Evolutionary conservation across 2,797 vertebrate species (phyloP).

Genomic region (Spondyliosoma cantharus): DNA sequence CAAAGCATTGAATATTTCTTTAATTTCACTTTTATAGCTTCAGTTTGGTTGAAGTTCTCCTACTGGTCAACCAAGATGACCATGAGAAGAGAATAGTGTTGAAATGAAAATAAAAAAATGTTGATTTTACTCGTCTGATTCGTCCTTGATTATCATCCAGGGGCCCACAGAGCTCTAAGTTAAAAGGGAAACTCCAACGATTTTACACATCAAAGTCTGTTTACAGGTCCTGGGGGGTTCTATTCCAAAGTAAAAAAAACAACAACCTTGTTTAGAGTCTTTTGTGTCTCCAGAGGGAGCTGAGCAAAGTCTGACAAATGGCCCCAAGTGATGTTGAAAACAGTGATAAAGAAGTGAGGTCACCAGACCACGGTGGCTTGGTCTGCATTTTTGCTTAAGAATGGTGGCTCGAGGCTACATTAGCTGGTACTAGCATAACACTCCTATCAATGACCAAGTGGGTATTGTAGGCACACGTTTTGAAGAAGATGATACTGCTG

Average conservation of each 20-base stretch:
- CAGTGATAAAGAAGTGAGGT: not conserved
- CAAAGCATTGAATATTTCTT: not conserved
- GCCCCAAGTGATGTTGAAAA: not conserved
- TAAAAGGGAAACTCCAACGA: not conserved
- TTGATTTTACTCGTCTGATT: not conserved
- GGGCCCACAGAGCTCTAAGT: not conserved
- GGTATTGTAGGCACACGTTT: not conserved
- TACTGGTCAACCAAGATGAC: not conserved
- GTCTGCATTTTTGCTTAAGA: not conserved
- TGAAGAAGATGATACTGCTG: not conserved
- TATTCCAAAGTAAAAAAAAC: not conserved
- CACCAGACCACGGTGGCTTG: not conserved
- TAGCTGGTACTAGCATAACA: not conserved
- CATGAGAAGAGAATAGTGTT: not conserved
- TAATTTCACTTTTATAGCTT: not conserved
- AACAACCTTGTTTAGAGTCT: not conserved
- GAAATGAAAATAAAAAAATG: not conserved
- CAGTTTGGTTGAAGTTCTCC: not conserved
- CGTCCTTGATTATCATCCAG: not conserved
- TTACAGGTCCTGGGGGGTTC: not conserved
- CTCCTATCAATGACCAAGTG: too few species aligned
- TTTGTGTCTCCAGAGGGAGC: not conserved
- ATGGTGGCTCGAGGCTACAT: not conserved
- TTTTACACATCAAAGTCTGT: not conserved
- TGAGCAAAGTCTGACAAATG: not conserved